These are phyloP conservation scores for Zosterops lateralis DNA, from an alignment of 2,113 vertebrate species.

Conservation along the genomic window DNA sequence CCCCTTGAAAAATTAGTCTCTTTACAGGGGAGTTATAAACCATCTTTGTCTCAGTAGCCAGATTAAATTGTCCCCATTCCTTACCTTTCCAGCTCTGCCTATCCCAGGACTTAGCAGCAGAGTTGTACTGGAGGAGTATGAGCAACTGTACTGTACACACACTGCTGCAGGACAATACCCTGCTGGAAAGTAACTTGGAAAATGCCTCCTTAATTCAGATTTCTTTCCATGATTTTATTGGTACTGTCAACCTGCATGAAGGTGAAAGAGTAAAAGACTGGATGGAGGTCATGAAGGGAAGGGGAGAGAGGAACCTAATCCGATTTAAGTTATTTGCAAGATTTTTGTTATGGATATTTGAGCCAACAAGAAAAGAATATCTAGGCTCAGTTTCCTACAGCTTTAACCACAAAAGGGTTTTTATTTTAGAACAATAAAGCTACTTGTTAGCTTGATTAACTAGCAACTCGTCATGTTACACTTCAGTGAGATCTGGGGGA, in stretches of 20 bases:
- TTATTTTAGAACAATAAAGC: slow-evolving; percentile 3
- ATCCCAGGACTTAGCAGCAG: fast-evolving
- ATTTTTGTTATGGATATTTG: slow-evolving; percentile 11
- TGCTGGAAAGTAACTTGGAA: not conserved
- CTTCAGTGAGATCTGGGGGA: not conserved
- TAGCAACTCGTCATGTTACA: not conserved
- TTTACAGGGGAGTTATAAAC: not conserved
- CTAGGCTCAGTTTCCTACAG: slow-evolving; percentile 9
- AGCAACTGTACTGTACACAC: not conserved
- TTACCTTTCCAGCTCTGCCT: not conserved
- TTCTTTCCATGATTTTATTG: not conserved
- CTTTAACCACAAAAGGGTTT: not conserved
- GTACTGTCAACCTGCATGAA: fast-evolving
- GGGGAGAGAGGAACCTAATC: not conserved
- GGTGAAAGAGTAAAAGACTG: not conserved
- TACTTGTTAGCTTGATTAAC: slow-evolving; percentile 17
- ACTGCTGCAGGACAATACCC: not conserved
- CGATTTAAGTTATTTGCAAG: not conserved
- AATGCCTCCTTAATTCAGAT: not conserved
- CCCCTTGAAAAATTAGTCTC: not conserved
- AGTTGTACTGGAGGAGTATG: not conserved
- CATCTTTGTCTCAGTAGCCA: not conserved
- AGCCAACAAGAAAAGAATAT: not conserved
- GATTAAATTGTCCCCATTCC: not conserved
- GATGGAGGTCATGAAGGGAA: not conserved